These are phyloP conservation scores for Antidorcas marsupialis DNA, from an alignment of 2,113 vertebrate genomes.

Conservation along the genomic window DNA sequence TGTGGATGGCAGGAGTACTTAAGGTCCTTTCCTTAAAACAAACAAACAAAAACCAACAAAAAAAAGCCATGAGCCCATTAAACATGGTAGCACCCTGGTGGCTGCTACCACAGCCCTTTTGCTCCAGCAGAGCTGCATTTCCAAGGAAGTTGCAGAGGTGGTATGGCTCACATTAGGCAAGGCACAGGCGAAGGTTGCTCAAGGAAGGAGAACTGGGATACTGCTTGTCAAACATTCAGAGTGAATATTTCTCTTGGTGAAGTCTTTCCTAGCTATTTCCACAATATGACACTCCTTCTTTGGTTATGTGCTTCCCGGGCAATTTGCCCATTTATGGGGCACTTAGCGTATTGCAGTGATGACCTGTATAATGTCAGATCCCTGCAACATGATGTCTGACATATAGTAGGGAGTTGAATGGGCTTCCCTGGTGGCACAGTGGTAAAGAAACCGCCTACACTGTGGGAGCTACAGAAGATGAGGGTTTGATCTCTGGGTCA, in stretches of 20 bases:
- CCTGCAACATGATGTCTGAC: background rate
- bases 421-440: background rate
- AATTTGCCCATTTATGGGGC: background rate
- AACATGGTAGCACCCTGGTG: background rate
- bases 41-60: background rate
- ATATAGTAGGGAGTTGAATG: background rate
- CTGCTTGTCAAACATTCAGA: background rate
- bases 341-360: background rate
- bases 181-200: background rate
- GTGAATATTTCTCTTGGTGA: background rate
- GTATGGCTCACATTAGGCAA: background rate
- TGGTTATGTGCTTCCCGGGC: background rate
- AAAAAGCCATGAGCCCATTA: background rate
- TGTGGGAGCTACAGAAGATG: background rate
- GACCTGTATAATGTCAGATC: background rate
- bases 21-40: background rate
- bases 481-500: background rate
- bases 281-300: background rate
- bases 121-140: background rate
- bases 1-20: background rate
- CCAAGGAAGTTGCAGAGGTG: background rate
- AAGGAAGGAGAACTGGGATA: background rate
- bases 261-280: background rate
- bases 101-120: background rate
- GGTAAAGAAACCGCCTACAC: background rate